phyloP scores from a whole-genome alignment of 2,113 vertebrate species.

The Engystomops pustulosus region DNA sequence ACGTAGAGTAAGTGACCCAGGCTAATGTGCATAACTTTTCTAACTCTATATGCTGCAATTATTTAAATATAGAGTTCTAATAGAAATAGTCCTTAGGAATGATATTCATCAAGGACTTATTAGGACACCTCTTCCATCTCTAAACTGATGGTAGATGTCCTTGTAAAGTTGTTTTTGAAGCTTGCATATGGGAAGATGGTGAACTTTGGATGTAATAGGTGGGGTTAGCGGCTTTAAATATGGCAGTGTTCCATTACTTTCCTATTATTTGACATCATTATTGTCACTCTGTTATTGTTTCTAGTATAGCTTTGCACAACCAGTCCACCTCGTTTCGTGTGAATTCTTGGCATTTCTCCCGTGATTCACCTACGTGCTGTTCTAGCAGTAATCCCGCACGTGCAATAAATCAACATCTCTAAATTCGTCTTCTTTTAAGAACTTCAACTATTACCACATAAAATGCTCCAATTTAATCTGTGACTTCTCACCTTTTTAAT shows the following conservation, averaged over 20 bases:
- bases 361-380: conserved; percentile 12
- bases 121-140: too few relatives aligned
- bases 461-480: neutral
- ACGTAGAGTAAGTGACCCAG: too few relatives aligned
- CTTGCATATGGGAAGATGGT: too few relatives aligned
- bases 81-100: too few relatives aligned
- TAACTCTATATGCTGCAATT: too few relatives aligned
- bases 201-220: too few relatives aligned
- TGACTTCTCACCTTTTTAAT: neutral
- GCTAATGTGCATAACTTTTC: too few relatives aligned
- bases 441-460: neutral
- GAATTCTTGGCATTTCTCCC: neutral
- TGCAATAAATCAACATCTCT: neutral
- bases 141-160: too few relatives aligned
- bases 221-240: neutral
- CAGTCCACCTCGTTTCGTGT: conserved; percentile 1
- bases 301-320: neutral
- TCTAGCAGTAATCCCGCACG: neutral
- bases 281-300: neutral
- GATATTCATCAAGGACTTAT: too few relatives aligned
- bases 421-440: neutral
- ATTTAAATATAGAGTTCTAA: too few relatives aligned
- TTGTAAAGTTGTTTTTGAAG: too few relatives aligned
- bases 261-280: neutral
- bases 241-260: neutral